Evolutionary conservation across 1,140 invertebrate species (phyloP), one percentile per base, ranked within the genome.

Genomic region (Micrasema minimum): DNA sequence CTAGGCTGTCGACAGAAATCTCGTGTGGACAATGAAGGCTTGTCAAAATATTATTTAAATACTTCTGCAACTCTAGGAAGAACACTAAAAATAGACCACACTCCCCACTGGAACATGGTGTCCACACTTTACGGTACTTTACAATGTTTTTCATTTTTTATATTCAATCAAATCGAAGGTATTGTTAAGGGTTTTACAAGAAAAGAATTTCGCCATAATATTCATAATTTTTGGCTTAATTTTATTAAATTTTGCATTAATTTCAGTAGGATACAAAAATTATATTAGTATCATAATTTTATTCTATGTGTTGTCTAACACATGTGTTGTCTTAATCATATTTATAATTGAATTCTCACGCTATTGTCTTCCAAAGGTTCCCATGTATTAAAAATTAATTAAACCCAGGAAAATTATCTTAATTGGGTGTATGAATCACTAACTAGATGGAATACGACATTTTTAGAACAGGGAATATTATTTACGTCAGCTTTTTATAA

Each of bases 401-500:
- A 31, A 16, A 48, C 16, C 46, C 10, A 20, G 16, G 46, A 48
- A 20, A 48, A 48, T 10, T 11, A 22, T 16, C 16, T 48, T 48
- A 48, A 48, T 48, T 48, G 20, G 53, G 16, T 57, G 53, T 10
- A 48, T 14, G 20, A 48, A 2, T 57, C 16, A 48, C 20, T 18
- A 48, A 48, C 46, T 48, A 48, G 46, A 48, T 20, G 16, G 20
- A 2, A 11, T 62, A 62, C 37, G 43, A 46, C 57, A 62, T 43
- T 38, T 20, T 41, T 62, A 69, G 45, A 53, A 69, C 67, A 31
- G n/a, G n/a, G n/a, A 31, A 4, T 31, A 31, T 62, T 46, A 37
- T 69, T 69, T 69, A 59, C 48, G 35, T 31, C 18, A 16, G 22
- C 20, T 59, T 61, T 69, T 41, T 26, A 37, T 23, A 70, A 64